These are phyloP conservation scores for Syngnathus typhle DNA, from an alignment of 2,113 vertebrate species.

Conservation along the genomic window DNA sequence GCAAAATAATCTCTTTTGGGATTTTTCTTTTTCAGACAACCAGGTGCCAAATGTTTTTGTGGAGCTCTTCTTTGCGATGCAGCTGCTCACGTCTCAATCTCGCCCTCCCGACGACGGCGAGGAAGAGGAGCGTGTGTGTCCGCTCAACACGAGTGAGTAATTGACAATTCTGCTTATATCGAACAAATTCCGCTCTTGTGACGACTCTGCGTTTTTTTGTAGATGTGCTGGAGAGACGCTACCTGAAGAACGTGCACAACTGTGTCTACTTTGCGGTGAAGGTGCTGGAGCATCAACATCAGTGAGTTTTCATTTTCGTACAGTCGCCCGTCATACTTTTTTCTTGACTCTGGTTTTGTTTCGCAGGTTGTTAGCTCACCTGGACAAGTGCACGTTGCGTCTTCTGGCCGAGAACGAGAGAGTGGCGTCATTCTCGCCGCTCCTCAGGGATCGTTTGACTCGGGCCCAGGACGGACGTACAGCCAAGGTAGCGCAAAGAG, in stretches of 20 bases:
- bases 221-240: constrained; percentile 77
- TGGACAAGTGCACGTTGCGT: constrained; percentile 88
- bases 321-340: not conserved
- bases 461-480: constrained; percentile 81
- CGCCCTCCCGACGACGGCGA: constrained; percentile 27
- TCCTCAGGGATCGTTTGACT: constrained; percentile 76
- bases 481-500: constrained; percentile 75
- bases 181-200: not conserved
- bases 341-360: constrained; percentile 1
- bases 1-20: not conserved
- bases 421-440: constrained; percentile 80
- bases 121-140: constrained; percentile 37
- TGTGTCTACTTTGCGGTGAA: constrained; percentile 93
- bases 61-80: constrained; percentile 95
- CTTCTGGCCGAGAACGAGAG: constrained; percentile 93
- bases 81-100: constrained; percentile 83
- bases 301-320: constrained; percentile 72
- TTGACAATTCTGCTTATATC: not conserved
- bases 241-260: constrained; percentile 86
- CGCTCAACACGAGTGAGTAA: constrained; percentile 43
- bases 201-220: constrained; percentile 1
- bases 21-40: constrained; percentile 75
- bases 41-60: constrained; percentile 92
- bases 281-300: constrained; percentile 87
- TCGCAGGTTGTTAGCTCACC: constrained; percentile 78